phyloP scores from a whole-genome alignment of 35 echinoderm and acorn worm genomes.

The Holothuria glaberrima region DNA sequence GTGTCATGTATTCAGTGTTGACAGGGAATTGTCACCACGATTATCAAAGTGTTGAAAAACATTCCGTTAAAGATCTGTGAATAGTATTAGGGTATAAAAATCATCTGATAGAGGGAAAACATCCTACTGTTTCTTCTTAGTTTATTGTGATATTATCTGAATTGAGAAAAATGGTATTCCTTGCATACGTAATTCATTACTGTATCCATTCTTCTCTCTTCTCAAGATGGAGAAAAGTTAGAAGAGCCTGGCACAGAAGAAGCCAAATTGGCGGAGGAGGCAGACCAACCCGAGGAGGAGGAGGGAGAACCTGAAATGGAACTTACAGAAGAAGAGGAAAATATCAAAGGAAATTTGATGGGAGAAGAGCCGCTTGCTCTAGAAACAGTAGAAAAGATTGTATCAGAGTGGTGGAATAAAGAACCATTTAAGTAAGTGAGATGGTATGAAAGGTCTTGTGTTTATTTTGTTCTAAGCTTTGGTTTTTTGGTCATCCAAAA shows the following conservation, averaged over 20 bases:
- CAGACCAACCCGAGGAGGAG: conserved; percentile 13
- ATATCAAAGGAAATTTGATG: conserved; percentile 95
- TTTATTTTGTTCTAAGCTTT: too few species aligned
- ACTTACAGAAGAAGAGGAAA: conserved; percentile 89
- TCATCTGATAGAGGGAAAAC: neutral
- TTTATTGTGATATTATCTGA: neutral
- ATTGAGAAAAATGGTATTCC: neutral
- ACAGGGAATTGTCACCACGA: too few species aligned
- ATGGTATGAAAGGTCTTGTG: too few species aligned
- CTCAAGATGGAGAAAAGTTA: conserved; percentile 38
- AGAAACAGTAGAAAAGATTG: conserved; percentile 89
- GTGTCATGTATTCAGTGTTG: too few species aligned
- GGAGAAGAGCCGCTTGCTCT: conserved; percentile 75
- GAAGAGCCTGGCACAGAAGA: conserved; percentile 27
- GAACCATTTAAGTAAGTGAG: conserved; percentile 91
- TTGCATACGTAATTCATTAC: neutral
- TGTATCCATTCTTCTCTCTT: neutral
- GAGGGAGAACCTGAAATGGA: conserved; percentile 75
- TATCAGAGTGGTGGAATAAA: conserved; percentile 87
- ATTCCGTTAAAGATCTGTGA: too few species aligned
- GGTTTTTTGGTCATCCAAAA: too few species aligned
- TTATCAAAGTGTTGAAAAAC: too few species aligned
- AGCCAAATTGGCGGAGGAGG: conserved; percentile 1
- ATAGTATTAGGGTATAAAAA: too few species aligned
- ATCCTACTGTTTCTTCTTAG: neutral